Evolutionary conservation across 2,113 vertebrate genomes (phyloP).

Genomic region (Nothobranchius furzeri): DNA sequence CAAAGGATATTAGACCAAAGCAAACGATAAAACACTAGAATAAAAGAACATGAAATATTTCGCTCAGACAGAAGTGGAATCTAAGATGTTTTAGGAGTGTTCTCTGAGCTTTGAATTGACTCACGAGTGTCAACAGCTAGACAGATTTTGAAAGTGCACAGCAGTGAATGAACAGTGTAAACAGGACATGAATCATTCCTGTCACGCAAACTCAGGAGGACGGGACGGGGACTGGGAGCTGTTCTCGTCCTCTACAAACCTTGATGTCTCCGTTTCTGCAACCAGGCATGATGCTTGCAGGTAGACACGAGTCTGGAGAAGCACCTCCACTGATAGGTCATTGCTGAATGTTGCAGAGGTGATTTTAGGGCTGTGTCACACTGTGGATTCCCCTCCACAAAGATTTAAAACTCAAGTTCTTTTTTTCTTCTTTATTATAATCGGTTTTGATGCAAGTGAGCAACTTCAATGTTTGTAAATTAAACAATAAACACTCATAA

Average conservation of each 20-base stretch:
- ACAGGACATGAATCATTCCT: constrained; percentile 60
- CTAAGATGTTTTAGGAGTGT: constrained; percentile 22
- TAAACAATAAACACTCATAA: too few relatives aligned
- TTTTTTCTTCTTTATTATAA: too few relatives aligned
- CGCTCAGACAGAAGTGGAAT: constrained; percentile 26
- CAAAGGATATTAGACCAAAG: constrained; percentile 5
- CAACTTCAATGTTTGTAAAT: too few relatives aligned
- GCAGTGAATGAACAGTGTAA: constrained; percentile 44
- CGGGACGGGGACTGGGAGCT: constrained; percentile 13
- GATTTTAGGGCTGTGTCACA: too few relatives aligned
- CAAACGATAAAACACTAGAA: constrained; percentile 4
- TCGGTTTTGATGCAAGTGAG: too few relatives aligned
- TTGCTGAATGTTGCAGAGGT: too few relatives aligned
- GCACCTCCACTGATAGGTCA: too few relatives aligned
- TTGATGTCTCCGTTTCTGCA: constrained; percentile 16
- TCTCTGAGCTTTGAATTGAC: constrained; percentile 38
- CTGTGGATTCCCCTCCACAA: too few relatives aligned
- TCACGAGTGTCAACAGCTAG: constrained; percentile 58
- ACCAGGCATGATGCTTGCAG: constrained; percentile 15
- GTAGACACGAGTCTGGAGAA: too few relatives aligned
- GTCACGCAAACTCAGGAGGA: constrained; percentile 33
- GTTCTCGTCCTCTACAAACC: constrained; percentile 9
- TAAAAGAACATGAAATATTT: constrained; percentile 40
- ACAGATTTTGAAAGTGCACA: constrained; percentile 60
- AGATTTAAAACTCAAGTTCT: too few relatives aligned